Conservation (phyloP, 2,888 invertebrate species). For the Microchrysa polita region DNA sequence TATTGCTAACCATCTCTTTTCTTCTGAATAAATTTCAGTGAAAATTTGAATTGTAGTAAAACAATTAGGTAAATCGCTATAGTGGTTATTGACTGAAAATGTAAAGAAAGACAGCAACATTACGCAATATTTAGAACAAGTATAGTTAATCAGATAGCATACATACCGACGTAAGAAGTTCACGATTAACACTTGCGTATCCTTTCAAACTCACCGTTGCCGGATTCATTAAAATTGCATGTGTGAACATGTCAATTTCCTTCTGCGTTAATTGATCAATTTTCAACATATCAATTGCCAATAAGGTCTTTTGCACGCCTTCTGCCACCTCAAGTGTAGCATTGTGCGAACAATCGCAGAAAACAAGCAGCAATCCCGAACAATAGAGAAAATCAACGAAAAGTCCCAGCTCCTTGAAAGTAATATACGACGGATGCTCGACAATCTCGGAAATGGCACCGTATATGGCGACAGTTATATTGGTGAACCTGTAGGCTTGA, state of each 20-base stretch:
- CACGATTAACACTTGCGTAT: constrained; percentile 72
- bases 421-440: constrained; percentile 72
- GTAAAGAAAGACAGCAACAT: constrained; percentile 46
- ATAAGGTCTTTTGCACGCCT: constrained; percentile 70
- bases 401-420: constrained; percentile 74
- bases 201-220: constrained; percentile 74
- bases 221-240: constrained; percentile 75
- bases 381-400: constrained; percentile 72
- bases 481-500: constrained; percentile 67
- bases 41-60: constrained; percentile 73
- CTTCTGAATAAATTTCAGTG: constrained; percentile 50
- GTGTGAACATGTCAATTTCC: constrained; percentile 75
- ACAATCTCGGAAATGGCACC: constrained; percentile 74
- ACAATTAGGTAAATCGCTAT: constrained; percentile 74
- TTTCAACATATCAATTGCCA: constrained; percentile 68
- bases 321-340: constrained; percentile 72
- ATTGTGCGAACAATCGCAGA: constrained; percentile 75
- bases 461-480: constrained; percentile 74
- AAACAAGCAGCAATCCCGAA: constrained; percentile 69
- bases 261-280: constrained; percentile 70
- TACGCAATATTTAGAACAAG: not conserved
- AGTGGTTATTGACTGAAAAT: constrained; percentile 70
- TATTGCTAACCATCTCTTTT: too few species aligned
- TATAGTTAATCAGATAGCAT: too few species aligned
- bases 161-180: constrained; percentile 71